Conservation (phyloP, 53 echinoderm and acorn worm species). For the Stichopus horrens region DNA sequence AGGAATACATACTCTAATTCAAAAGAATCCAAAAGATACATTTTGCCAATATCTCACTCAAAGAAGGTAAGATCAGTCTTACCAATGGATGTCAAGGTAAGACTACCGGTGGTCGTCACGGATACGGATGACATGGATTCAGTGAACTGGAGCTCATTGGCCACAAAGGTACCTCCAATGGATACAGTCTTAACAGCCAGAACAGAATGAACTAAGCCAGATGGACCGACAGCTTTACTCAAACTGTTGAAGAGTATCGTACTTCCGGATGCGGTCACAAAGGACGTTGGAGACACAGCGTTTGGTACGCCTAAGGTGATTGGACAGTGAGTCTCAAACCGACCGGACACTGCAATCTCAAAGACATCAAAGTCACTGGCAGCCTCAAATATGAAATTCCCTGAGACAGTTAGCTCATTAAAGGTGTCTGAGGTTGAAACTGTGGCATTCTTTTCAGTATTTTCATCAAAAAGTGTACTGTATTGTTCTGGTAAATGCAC, state of each 20-base stretch:
- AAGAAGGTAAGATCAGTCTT: not conserved
- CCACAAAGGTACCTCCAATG: constrained; percentile 52
- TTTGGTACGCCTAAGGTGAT: not conserved
- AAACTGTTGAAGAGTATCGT: constrained; percentile 59
- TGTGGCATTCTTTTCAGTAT: not conserved
- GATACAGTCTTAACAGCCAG: not conserved
- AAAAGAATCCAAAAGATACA: no score
- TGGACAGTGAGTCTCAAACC: no score
- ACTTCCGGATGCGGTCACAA: constrained; percentile 52
- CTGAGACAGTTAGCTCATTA: no score
- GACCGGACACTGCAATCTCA: no score
- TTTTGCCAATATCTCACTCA: no score
- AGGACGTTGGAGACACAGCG: constrained; percentile 26
- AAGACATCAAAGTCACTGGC: no score
- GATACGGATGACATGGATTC: constrained; percentile 37
- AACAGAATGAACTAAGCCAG: not conserved
- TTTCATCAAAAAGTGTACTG: not conserved
- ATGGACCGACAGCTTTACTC: constrained; percentile 39
- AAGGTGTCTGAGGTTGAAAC: no score
- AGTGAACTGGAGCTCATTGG: constrained; percentile 50
- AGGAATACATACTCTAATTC: no score
- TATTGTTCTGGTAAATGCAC: constrained; percentile 41
- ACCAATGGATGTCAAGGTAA: constrained; percentile 60
- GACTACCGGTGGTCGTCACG: constrained; percentile 39
- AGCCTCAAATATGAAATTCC: no score